Base-by-base conservation (phyloP, 2,113 vertebrate species). In the Spizaetus ornatus region DNA sequence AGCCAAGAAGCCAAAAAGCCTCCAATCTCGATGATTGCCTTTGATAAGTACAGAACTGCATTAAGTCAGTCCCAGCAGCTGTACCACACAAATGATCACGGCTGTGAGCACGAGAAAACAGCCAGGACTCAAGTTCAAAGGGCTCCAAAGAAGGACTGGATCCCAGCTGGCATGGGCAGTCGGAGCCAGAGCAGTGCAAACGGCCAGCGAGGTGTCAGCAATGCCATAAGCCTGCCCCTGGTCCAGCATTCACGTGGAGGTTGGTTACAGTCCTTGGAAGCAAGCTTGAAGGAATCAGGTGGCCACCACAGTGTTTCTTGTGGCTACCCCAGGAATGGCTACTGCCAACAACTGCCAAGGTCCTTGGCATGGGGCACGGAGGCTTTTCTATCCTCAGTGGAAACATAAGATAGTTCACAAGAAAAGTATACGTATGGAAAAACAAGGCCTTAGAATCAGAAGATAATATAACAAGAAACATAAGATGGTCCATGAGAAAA, bases 241-340 rank as follows among this genome's bases (percentile, higher is more conserved):
- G 34, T 31, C 67, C 80, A 62, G 21, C 0, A 3, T 26, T 77
- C 55, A 40, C 0, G 0, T 26, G 20, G 50, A 1, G 1, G 13
- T 2, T 1, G 1, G 11, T n/a, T 73, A 48, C 55, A 55, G 42
- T 7, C 36, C 59, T 80, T 11, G n/a, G n/a, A 22, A 76, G 20
- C 10, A 66, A 42, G 38, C 16, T 9, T 12, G 52, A 81, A 67
- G 69, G 72, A 93, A 79, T 8, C 42, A 62, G 43, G 52, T 14
- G 48, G 62, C n/a, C 50, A 77, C 38, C 5, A 3, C 25, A 88
- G 36, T 0, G 2, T 27, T 95, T 86, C 63, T 36, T 53, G 48
- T 1, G 16, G 63, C 40, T 92, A 23, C 16, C 69, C 27, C 13
- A 43, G 20, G 26, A 83, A 72, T 3, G 32, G 9, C 27, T 56